Evolutionary conservation across 2,888 invertebrate genomes (phyloP), one percentile per base, ranked within the genome.

Genomic region (Chrysodeixis includens): DNA sequence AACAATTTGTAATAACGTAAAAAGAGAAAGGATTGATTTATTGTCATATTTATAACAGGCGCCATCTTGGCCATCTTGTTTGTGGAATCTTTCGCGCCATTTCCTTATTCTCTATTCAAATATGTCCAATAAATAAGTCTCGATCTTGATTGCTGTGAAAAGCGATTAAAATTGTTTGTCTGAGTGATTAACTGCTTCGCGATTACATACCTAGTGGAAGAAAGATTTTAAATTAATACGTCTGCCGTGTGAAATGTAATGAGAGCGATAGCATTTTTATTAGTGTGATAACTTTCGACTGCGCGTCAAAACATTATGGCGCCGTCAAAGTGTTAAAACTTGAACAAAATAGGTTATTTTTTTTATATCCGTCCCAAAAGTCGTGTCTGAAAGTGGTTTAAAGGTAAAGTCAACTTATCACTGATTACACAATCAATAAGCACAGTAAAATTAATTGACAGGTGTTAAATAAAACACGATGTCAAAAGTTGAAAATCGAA

Each of bases 1-100:
- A 81, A 70, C 73, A 59, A 64, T 62, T 66, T 67, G 78, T 70
- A 66, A 68, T 70, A 79, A 62, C 56, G 59, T 71, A 69, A 76
- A 74, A 81, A 81, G 79, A 81, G 82, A 79, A 81, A 81, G 79
- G 71, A 79, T 72, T 81, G 81, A 78, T 76, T 72, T 79, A 76
- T 70, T 71, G 68, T 64, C 59, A 62, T 69, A 63, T 70, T 71
- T 59, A 53, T 56, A 66, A 54, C 16, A 64, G 56, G 58, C 57
- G 63, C 65, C 72, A 81, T 77, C 64, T 75, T 78, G 64, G 63
- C 65, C 72, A 81, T 77, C 64, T 75, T 78, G 64, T 54, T 30
- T 46, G 14, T 49, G 20, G 51, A 55, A 60, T 69, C 35, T 63
- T 71, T 68, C 57, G 62, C 66, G 66, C 64, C 55, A 56, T 57